Conservation (phyloP, 2,797 vertebrate genomes). For the Tangara arthus region DNA sequence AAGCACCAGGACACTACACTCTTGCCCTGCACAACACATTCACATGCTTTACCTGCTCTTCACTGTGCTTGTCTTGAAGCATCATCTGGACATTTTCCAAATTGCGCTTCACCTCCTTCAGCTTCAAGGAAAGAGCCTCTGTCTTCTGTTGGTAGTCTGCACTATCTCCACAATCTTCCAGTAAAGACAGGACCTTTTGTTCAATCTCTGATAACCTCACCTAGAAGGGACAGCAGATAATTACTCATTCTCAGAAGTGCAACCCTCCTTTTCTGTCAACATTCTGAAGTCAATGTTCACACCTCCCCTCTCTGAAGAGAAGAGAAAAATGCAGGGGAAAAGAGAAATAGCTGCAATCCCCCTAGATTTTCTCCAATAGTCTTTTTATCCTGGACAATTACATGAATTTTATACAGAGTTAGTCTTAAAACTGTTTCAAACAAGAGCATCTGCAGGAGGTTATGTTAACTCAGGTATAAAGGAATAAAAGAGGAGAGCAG, state of each 20-base stretch:
- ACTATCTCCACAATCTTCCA: conserved; percentile 70
- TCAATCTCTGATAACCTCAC: conserved; percentile 87
- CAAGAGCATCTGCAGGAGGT: neutral
- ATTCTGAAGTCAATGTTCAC: neutral
- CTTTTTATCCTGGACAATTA: neutral
- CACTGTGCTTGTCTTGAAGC: conserved; percentile 79
- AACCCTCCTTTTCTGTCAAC: neutral
- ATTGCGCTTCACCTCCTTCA: conserved; percentile 84
- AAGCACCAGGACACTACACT: neutral
- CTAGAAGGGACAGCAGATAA: conserved; percentile 70
- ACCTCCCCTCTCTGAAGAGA: neutral
- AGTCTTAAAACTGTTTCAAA: neutral
- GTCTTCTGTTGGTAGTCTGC: conserved; percentile 71
- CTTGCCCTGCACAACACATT: neutral
- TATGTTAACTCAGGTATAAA: neutral
- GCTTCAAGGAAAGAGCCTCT: conserved; percentile 81
- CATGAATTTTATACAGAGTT: neutral
- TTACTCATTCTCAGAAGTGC: conserved; percentile 21
- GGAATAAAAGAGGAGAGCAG: neutral
- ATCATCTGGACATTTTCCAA: conserved; percentile 85
- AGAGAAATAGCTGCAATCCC: neutral
- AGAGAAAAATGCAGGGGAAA: neutral
- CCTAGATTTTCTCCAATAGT: neutral
- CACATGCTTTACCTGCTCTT: conserved; percentile 68
- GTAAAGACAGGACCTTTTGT: conserved; percentile 77